Conservation (phyloP, 2,797 vertebrate species). For the Syngnathus rostellatus region DNA sequence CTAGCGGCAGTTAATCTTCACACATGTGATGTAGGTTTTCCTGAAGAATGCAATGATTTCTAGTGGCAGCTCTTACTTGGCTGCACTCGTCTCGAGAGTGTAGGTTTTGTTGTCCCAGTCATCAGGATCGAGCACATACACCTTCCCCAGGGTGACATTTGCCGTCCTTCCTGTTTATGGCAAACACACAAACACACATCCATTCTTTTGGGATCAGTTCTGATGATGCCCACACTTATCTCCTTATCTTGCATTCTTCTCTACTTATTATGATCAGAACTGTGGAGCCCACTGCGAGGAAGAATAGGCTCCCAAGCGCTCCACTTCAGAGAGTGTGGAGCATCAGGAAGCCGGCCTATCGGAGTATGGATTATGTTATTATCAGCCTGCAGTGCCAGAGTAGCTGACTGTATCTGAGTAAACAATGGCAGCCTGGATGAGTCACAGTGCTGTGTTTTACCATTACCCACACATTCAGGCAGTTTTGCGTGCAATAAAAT, state of each 20-base stretch:
- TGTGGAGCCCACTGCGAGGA: slow-evolving; percentile 59
- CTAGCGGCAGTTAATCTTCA: neutral
- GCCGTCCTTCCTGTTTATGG: slow-evolving; percentile 75
- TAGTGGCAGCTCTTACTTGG: slow-evolving; percentile 72
- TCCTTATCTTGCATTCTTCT: slow-evolving; percentile 66
- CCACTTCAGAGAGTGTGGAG: slow-evolving; percentile 60
- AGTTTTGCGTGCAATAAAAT: slow-evolving; percentile 43
- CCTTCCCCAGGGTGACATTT: slow-evolving; percentile 75
- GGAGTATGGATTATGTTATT: slow-evolving; percentile 71
- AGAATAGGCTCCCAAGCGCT: slow-evolving; percentile 59
- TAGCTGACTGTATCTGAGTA: slow-evolving; percentile 54
- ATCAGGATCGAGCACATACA: slow-evolving; percentile 83
- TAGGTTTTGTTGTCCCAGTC: slow-evolving; percentile 94
- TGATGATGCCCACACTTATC: slow-evolving; percentile 65
- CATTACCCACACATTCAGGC: slow-evolving; percentile 47
- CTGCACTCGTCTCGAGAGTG: slow-evolving; percentile 76
- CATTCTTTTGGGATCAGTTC: slow-evolving; percentile 47
- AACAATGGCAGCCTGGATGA: slow-evolving; percentile 59
- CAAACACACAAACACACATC: slow-evolving; percentile 40
- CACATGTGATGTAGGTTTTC: neutral
- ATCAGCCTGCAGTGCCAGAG: slow-evolving; percentile 59
- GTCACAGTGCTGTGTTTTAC: slow-evolving; percentile 44
- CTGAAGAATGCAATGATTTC: neutral
- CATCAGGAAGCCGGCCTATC: slow-evolving; percentile 64
- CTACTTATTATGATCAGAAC: slow-evolving; percentile 65